A percentile compares a stretch with the other conserved stretches of the same genome.
phyloP scores from a whole-genome alignment of 2,888 invertebrate species.

The Molanna angustata region DNA sequence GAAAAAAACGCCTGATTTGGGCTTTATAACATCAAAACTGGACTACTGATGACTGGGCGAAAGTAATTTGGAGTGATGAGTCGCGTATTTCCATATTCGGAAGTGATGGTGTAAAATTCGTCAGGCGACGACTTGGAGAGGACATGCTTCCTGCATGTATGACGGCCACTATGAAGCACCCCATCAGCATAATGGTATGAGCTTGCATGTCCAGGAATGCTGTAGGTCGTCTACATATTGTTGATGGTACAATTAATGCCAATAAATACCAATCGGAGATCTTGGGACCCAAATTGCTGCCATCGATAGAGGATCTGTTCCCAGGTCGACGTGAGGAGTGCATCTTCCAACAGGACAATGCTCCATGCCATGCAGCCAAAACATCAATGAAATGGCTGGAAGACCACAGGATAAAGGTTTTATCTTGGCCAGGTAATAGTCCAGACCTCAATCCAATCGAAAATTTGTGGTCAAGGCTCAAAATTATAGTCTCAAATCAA shows the following conservation, averaged over 20 bases:
- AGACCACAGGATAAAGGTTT: slow-evolving; percentile 8
- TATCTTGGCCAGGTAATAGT: slow-evolving; percentile 31
- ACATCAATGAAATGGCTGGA: no score
- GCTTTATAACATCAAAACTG: neutral
- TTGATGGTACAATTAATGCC: slow-evolving; percentile 4
- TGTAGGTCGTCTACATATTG: neutral
- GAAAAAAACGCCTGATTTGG: neutral
- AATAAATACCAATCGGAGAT: neutral
- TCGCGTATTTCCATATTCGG: slow-evolving; percentile 8
- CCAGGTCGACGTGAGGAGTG: neutral
- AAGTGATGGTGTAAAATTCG: slow-evolving; percentile 12
- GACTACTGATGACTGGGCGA: slow-evolving; percentile 11
- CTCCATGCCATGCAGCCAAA: neutral
- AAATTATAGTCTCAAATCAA: slow-evolving; percentile 7
- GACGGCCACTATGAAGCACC: slow-evolving; percentile 6
- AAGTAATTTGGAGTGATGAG: slow-evolving; percentile 15
- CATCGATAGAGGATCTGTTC: slow-evolving; percentile 1
- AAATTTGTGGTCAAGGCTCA: slow-evolving; percentile 33
- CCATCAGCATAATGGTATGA: slow-evolving; percentile 7
- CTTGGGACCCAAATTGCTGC: slow-evolving; percentile 7
- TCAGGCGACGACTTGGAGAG: slow-evolving; percentile 5
- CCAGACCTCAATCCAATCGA: slow-evolving; percentile 34
- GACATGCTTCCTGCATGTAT: slow-evolving; percentile 12
- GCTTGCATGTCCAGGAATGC: slow-evolving; percentile 13
- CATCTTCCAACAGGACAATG: slow-evolving; percentile 3